Evolutionary conservation across 2,888 invertebrate genomes (phyloP), one percentile per base, ranked within the genome.

Genomic region (Epinotia brunnichana): DNA sequence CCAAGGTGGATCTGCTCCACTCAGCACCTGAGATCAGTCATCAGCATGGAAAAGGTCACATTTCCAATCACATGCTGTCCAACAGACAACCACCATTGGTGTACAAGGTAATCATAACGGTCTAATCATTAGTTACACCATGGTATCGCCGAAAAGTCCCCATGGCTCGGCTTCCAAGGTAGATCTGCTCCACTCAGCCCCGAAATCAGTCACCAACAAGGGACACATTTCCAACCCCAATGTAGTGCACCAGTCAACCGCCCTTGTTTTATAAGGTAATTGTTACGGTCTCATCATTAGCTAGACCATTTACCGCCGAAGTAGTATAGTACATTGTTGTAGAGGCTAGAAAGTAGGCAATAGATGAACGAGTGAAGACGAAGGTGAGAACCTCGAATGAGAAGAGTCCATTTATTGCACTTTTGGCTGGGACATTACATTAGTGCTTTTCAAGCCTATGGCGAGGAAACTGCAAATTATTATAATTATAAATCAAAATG

Each of bases 21-120:
- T 96, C 96, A 19, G 95, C 96, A 0, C 85, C 96, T 53, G 96
- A 96, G 87, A 95, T 96, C 78, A 95, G 94, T 83, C 94, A 95
- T 57, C 90, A 90, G 21, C 90, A 91, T 56, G 94, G 91, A 74
- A 94, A 92, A 83, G 91, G 88, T 69, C 94, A 95, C 78, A 94
- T 94, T 70, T 95, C 95, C 57, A 95, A 95, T 84, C 95, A 95
- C 75, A 94, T 94, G 70, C 84, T 95, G 73, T 92, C 87, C 0
- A 77, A 70, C 13, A 89, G 84, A 67, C 85, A 83, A 74, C 85
- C 87, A 48, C 80, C 82, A 2, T 83, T 89, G 76, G 85, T 85
- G 70, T 90, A 92, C 80, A 92, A 93, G 90, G 92, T 91, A 75
- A 74, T 74, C 72, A 72, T 48, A 51, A n/a, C 17, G 10, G 4